Percentiles rank a stretch among this genome's conserved stretches.
Evolutionary conservation across 2,888 invertebrate species (phyloP).

Genomic region (Dynastes hyllus): DNA sequence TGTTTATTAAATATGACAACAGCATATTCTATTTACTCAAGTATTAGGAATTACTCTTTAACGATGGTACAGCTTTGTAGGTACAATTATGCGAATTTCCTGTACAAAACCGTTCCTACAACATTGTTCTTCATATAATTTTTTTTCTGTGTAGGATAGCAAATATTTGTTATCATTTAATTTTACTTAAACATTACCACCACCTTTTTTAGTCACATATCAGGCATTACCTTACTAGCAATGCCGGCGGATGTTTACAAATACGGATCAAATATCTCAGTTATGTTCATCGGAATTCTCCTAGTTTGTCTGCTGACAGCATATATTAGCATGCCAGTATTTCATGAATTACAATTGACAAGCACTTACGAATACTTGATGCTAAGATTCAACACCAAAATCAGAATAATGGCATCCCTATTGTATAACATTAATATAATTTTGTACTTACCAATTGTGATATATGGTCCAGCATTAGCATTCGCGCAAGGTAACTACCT

Average conservation of each 20-base stretch:
- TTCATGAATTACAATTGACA: slow-evolving; percentile 80
- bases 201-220: slow-evolving; percentile 75
- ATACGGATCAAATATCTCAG: slow-evolving; percentile 77
- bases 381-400: slow-evolving; percentile 73
- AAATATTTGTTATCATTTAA: too few relatives aligned
- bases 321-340: slow-evolving; percentile 77
- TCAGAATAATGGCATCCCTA: slow-evolving; percentile 72
- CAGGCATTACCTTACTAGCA: slow-evolving; percentile 83
- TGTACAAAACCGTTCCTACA: too few relatives aligned
- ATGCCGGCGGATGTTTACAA: slow-evolving; percentile 84
- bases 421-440: slow-evolving; percentile 76
- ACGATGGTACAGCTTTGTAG: too few relatives aligned
- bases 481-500: slow-evolving; percentile 77
- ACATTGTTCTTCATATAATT: too few relatives aligned
- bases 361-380: slow-evolving; percentile 82
- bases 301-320: slow-evolving; percentile 62
- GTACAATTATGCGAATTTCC: too few relatives aligned
- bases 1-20: too few relatives aligned
- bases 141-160: too few relatives aligned
- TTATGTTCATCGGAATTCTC: slow-evolving; percentile 68
- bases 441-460: slow-evolving; percentile 78
- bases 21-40: too few relatives aligned
- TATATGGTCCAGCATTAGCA: slow-evolving; percentile 81
- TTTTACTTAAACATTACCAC: too few relatives aligned
- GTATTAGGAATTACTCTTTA: too few relatives aligned